These are phyloP conservation scores for Gallinago solitaria DNA, from an alignment of 2,797 vertebrate species.

Conservation along the genomic window DNA sequence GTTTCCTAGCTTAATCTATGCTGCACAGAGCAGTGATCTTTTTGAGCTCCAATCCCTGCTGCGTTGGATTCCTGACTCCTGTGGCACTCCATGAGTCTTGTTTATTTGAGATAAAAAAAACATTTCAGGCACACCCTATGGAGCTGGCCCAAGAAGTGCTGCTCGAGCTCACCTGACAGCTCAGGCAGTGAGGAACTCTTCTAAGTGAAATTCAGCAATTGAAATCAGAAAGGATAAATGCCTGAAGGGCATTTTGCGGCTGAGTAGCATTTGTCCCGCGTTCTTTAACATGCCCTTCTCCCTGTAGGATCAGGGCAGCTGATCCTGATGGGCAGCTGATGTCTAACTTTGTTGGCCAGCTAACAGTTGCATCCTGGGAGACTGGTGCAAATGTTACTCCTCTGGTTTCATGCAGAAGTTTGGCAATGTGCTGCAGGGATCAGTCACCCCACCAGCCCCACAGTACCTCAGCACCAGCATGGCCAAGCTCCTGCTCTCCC, in stretches of 20 bases:
- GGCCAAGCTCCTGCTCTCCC: neutral
- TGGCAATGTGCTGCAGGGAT: neutral
- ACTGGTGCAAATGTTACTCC: neutral
- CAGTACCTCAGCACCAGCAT: fast-evolving
- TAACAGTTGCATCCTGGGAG: fast-evolving
- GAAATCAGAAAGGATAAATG: neutral
- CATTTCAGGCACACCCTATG: neutral
- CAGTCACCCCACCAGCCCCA: neutral
- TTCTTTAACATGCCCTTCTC: neutral
- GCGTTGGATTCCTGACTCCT: fast-evolving
- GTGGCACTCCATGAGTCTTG: neutral
- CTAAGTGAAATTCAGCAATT: neutral
- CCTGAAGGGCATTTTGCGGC: neutral
- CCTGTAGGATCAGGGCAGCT: neutral
- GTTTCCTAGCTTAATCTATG: neutral
- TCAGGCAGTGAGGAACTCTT: neutral
- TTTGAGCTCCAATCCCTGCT: neutral
- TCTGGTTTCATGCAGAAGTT: neutral
- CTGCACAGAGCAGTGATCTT: neutral
- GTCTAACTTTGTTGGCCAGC: neutral
- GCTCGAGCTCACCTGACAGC: neutral
- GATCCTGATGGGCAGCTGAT: neutral
- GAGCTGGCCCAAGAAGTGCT: neutral
- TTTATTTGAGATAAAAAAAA: neutral
- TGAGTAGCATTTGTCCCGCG: neutral